phyloP scores from a whole-genome alignment of 2,797 vertebrate species.

The Chrysocyon brachyurus region DNA sequence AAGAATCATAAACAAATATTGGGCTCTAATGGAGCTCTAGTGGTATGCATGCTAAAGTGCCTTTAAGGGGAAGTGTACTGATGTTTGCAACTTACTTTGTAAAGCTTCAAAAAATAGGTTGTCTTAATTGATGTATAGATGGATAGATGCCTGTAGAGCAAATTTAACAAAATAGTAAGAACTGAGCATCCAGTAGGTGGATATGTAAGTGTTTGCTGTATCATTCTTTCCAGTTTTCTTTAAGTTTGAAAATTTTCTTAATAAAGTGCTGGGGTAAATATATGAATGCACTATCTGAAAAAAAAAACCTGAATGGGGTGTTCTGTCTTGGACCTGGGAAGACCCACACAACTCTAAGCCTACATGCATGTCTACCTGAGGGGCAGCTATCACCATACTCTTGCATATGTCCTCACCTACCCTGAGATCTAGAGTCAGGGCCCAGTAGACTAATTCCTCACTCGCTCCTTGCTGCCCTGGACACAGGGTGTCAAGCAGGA shows the following conservation, averaged over 20 bases:
- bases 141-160: background rate
- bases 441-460: background rate
- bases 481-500: background rate
- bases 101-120: background rate
- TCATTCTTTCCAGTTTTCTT: slow-evolving; percentile 36
- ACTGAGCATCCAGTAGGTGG: background rate
- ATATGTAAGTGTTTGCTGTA: background rate
- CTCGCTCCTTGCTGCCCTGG: background rate
- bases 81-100: background rate
- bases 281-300: background rate
- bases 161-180: background rate
- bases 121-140: background rate
- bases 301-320: background rate
- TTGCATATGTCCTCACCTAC: background rate
- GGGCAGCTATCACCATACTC: background rate
- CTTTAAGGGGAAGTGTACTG: background rate
- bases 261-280: background rate
- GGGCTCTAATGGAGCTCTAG: background rate
- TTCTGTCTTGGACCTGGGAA: background rate
- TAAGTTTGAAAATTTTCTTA: slow-evolving; percentile 26
- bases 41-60: background rate
- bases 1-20: slow-evolving; percentile 10
- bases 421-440: background rate
- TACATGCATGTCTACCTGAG: background rate
- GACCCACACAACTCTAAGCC: background rate